Evolutionary conservation across 2,113 vertebrate species (phyloP).

Genomic region (Paedocypris sp.): DNA sequence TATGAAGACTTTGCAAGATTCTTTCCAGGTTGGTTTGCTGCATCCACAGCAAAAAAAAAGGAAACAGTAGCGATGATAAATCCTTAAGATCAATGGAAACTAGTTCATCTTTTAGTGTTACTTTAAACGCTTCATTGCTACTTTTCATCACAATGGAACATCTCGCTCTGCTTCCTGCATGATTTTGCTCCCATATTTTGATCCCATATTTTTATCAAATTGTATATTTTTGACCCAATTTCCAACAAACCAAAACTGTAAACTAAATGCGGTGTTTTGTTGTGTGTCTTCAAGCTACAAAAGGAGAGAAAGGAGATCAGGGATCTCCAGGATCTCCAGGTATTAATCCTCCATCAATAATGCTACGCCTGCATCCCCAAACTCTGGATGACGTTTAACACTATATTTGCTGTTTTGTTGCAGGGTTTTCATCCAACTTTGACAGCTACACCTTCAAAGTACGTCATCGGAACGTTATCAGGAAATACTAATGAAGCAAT

Average conservation of each 20-base stretch:
- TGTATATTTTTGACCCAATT: no score
- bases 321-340: slow-evolving; percentile 62
- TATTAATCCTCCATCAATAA: no score
- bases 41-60: background rate
- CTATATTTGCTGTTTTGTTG: background rate
- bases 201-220: no score
- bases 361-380: no score
- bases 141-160: no score
- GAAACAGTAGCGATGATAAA: no score
- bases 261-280: background rate
- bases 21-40: slow-evolving; percentile 48
- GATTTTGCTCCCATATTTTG: no score
- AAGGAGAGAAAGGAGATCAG: slow-evolving; percentile 74
- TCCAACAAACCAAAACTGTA: background rate
- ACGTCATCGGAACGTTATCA: slow-evolving; percentile 21
- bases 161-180: no score
- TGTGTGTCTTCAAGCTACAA: slow-evolving; percentile 37
- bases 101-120: no score
- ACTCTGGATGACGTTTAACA: no score
- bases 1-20: slow-evolving; percentile 50
- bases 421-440: slow-evolving; percentile 12
- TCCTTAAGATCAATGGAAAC: no score
- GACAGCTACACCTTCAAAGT: slow-evolving; percentile 53
- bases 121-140: no score
- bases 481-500: background rate